Conservation (phyloP, 2,797 vertebrate genomes). For the Alauda arvensis region DNA sequence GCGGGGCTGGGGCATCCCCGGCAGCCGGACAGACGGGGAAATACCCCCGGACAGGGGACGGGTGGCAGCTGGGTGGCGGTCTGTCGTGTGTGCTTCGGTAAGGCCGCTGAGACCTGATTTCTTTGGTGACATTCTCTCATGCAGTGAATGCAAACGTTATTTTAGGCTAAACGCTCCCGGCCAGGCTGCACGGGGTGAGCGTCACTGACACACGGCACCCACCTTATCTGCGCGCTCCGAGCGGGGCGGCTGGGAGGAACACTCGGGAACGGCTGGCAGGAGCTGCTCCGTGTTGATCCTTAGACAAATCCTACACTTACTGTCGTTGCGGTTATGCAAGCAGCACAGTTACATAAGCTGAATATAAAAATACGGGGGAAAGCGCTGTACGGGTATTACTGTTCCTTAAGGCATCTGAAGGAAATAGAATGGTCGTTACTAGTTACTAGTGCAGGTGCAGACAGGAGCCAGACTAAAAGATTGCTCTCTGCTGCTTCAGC, state of each 20-base stretch:
- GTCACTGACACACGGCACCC: neutral
- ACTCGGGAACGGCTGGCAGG: neutral
- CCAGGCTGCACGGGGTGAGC: neutral
- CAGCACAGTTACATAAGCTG: constrained; percentile 41
- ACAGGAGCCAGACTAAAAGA: neutral
- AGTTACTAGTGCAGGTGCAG: neutral
- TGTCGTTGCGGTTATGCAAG: constrained; percentile 40
- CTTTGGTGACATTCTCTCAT: neutral
- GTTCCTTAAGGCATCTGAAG: neutral
- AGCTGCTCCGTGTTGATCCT: neutral
- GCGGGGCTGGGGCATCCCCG: neutral
- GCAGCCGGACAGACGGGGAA: neutral
- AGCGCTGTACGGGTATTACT: neutral
- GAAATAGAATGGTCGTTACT: neutral
- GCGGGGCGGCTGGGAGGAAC: neutral
- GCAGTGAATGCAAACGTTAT: neutral
- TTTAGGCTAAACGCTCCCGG: neutral
- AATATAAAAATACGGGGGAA: constrained; percentile 3
- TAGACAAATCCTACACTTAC: constrained; percentile 27
- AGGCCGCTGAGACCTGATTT: neutral
- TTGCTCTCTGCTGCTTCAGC: neutral
- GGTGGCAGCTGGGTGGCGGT: neutral
- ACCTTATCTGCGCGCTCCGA: neutral
- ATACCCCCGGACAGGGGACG: neutral
- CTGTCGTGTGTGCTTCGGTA: neutral